These are phyloP conservation scores for Nomada ruficornis DNA, from an alignment of 2,888 invertebrate genomes.

Conservation along the genomic window DNA sequence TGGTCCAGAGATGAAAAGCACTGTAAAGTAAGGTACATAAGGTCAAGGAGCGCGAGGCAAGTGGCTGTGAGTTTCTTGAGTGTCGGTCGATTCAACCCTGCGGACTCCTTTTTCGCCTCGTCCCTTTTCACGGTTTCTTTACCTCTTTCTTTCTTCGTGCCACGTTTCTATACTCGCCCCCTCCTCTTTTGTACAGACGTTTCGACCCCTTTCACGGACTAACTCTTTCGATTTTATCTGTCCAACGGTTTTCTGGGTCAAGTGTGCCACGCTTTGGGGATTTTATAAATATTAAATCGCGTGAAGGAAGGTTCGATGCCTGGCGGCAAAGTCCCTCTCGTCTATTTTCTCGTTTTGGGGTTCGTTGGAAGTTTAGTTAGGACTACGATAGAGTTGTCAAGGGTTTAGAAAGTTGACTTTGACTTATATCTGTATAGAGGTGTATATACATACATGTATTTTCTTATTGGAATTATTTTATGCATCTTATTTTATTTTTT, in stretches of 20 bases:
- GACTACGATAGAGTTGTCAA: constrained; percentile 13
- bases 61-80: constrained; percentile 66
- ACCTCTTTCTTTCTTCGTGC: constrained; percentile 35
- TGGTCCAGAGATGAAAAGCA: constrained; percentile 63
- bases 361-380: too few species aligned
- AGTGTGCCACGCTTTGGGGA: constrained; percentile 51
- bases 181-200: background rate
- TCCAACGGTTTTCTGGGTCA: constrained; percentile 68
- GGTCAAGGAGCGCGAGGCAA: constrained; percentile 74
- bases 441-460: background rate
- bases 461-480: background rate
- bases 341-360: background rate
- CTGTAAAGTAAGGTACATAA: constrained; percentile 66
- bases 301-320: constrained; percentile 1
- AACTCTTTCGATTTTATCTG: constrained; percentile 59
- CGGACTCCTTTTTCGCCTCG: constrained; percentile 40
- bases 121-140: constrained; percentile 10
- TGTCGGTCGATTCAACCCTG: constrained; percentile 62
- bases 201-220: constrained; percentile 10
- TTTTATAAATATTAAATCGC: constrained; percentile 41
- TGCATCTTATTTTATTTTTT: background rate
- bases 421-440: background rate
- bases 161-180: constrained; percentile 9
- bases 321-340: background rate
- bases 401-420: background rate